phyloP scores from a whole-genome alignment of 2,888 invertebrate species.

The Ophion ellenae region DNA sequence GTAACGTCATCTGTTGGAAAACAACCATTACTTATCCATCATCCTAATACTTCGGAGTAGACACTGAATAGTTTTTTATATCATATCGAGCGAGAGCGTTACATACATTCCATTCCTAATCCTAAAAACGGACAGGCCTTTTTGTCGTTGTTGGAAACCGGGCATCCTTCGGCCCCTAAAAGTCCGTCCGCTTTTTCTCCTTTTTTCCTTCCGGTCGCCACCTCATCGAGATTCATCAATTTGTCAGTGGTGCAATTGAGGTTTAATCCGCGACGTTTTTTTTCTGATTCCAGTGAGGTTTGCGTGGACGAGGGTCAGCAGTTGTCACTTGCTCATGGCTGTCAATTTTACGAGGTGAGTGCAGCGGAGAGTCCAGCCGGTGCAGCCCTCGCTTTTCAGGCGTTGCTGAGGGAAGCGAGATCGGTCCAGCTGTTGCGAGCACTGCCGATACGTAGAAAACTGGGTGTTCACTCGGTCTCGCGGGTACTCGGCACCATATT shows the following conservation, averaged over 20 bases:
- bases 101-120: too few relatives aligned
- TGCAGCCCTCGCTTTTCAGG: slow-evolving; percentile 92
- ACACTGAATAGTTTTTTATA: background rate
- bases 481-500: slow-evolving; percentile 92
- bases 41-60: background rate
- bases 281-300: slow-evolving; percentile 86
- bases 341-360: slow-evolving; percentile 94
- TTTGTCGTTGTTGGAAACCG: too few relatives aligned
- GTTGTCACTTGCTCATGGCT: slow-evolving; percentile 90
- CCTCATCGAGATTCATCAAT: too few relatives aligned
- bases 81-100: background rate
- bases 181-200: too few relatives aligned
- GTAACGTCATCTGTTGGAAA: too few relatives aligned
- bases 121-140: too few relatives aligned
- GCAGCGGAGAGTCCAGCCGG: slow-evolving; percentile 93
- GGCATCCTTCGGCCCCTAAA: too few relatives aligned
- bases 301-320: slow-evolving; percentile 93
- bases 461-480: slow-evolving; percentile 91
- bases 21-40: too few relatives aligned
- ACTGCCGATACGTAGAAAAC: slow-evolving; percentile 89
- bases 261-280: background rate
- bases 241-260: background rate
- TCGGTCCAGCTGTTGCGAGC: slow-evolving; percentile 89
- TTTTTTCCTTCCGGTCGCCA: too few relatives aligned
- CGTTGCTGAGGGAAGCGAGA: slow-evolving; percentile 90